phyloP scores from a whole-genome alignment of 2,797 vertebrate genomes.

The Dipus sagitta region DNA sequence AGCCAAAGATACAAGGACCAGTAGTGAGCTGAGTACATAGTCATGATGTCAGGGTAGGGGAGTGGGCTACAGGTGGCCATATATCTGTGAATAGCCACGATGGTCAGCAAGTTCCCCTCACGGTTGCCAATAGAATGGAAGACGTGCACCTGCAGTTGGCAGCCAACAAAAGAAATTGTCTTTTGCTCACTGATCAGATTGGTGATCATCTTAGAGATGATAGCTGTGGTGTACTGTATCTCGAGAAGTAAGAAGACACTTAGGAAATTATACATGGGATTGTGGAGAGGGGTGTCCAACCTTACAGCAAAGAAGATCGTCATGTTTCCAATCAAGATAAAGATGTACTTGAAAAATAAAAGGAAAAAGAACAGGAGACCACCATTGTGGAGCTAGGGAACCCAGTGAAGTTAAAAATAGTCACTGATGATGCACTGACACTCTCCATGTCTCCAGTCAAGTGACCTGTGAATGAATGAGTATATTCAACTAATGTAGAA shows the following conservation, averaged over 20 bases:
- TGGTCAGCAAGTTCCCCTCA: slow-evolving; percentile 72
- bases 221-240: slow-evolving; percentile 75
- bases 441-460: neutral
- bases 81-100: slow-evolving; percentile 77
- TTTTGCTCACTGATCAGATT: slow-evolving; percentile 70
- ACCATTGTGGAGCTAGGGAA: slow-evolving; percentile 47
- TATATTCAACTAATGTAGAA: neutral
- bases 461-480: neutral
- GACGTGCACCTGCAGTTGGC: slow-evolving; percentile 77
- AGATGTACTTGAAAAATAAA: slow-evolving; percentile 72
- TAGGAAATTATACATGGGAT: slow-evolving; percentile 80
- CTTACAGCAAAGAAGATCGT: slow-evolving; percentile 66
- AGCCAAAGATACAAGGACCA: slow-evolving; percentile 72
- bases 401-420: slow-evolving; percentile 73
- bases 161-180: slow-evolving; percentile 73
- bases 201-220: slow-evolving; percentile 78
- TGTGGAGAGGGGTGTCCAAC: slow-evolving; percentile 56
- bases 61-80: slow-evolving; percentile 78
- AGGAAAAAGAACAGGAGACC: slow-evolving; percentile 60
- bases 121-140: slow-evolving; percentile 76
- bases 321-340: slow-evolving; percentile 75
- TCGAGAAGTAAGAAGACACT: slow-evolving; percentile 78
- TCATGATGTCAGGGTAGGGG: slow-evolving; percentile 82
- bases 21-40: slow-evolving; percentile 72
- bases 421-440: slow-evolving; percentile 47